Evolutionary conservation across 2,888 invertebrate genomes (phyloP).

Genomic region (Diarsia dahlii): DNA sequence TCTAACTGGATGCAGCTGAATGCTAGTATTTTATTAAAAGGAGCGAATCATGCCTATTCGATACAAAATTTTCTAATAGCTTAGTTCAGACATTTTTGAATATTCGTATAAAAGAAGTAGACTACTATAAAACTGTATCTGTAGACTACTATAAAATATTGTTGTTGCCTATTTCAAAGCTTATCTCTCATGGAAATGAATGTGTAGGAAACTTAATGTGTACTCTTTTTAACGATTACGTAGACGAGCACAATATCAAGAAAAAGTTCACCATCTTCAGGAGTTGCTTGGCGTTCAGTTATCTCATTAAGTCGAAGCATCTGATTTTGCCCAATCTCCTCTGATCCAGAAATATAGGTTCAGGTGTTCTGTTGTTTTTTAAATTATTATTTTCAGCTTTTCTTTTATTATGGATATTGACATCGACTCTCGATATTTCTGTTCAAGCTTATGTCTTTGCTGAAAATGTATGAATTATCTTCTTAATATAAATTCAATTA

Average conservation of each 20-base stretch:
- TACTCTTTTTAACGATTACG: no score
- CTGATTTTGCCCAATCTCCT: not conserved
- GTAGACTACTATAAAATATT: no score
- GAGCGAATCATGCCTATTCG: no score
- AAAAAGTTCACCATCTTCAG: not conserved
- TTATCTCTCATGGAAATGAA: not conserved
- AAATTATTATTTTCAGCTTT: not conserved
- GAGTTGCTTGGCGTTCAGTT: no score
- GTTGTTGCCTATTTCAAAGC: no score
- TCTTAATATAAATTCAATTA: not conserved
- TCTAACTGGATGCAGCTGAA: no score
- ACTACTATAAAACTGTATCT: no score
- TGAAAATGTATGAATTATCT: not conserved
- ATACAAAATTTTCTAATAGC: no score
- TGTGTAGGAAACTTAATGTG: not conserved
- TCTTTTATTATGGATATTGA: not conserved
- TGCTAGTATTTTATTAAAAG: no score
- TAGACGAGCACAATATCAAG: not conserved
- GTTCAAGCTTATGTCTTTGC: no score
- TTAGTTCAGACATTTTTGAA: no score
- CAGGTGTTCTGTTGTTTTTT: constrained; percentile 1
- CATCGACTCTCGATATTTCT: not conserved
- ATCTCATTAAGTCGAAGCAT: not conserved
- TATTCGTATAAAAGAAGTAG: no score
- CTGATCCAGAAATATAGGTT: not conserved